A percentile compares a stretch with the other conserved stretches of the same genome.
Evolutionary conservation across 2,888 invertebrate species (phyloP).

Genomic region (Tanypteryx hageni): DNA sequence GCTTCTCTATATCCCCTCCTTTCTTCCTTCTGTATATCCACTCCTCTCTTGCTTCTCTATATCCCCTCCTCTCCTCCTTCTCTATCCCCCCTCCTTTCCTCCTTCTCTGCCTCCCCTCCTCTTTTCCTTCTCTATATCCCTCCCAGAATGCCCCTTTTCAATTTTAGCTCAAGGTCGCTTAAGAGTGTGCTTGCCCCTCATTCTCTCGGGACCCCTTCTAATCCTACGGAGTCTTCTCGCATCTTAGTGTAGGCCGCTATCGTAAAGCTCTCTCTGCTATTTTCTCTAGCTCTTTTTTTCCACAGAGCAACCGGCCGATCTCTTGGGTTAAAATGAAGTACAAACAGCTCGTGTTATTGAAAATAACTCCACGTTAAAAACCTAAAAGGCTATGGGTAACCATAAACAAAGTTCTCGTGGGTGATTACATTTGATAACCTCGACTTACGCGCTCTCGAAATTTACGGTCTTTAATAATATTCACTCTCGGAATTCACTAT

Average conservation of each 20-base stretch:
- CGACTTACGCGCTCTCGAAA: no score
- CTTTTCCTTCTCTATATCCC: no score
- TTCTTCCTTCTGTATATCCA: no score
- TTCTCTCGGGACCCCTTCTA: neutral
- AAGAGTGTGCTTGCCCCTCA: neutral
- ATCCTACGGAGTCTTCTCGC: neutral
- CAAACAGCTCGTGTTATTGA: neutral
- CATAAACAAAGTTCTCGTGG: no score
- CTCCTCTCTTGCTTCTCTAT: no score
- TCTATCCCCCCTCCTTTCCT: neutral
- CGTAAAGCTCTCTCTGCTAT: neutral
- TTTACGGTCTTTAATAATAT: no score
- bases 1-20: neutral
- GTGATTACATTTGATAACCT: no score
- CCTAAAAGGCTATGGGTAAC: neutral
- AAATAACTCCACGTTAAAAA: neutral
- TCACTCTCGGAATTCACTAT: no score
- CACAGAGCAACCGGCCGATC: neutral
- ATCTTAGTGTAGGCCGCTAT: neutral
- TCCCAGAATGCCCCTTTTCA: neutral
- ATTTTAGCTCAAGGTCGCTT: neutral
- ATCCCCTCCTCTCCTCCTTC: neutral
- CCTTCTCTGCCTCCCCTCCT: no score
- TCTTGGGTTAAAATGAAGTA: neutral
- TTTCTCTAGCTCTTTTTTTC: neutral